Percentiles rank a stretch among this genome's conserved stretches.
phyloP scores from a whole-genome alignment of 2,113 vertebrate species.

The Platanista minor region DNA sequence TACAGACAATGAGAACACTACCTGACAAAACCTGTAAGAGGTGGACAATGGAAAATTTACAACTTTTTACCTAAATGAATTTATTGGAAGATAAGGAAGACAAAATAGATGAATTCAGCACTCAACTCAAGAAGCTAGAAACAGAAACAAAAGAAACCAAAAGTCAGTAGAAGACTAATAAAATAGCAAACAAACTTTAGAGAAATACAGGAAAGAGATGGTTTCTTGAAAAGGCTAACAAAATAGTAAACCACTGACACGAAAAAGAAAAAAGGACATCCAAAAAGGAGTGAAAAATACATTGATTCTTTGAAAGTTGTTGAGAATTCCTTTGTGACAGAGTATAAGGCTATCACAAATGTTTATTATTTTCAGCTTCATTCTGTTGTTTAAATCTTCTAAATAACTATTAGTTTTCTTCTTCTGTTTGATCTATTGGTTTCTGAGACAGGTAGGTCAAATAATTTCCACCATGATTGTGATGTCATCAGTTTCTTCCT shows the following conservation, averaged over 20 bases:
- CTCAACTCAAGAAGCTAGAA: neutral
- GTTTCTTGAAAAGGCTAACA: neutral
- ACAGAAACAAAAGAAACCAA: neutral
- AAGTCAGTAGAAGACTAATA: neutral
- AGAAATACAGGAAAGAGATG: neutral
- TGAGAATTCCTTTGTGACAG: neutral
- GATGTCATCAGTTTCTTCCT: neutral
- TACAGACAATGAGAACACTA: neutral
- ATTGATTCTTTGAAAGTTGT: neutral
- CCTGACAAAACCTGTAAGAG: neutral
- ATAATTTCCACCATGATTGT: neutral
- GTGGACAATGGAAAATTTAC: neutral
- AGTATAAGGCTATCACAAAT: neutral
- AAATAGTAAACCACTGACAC: neutral
- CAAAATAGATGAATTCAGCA: neutral
- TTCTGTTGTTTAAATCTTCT: constrained; percentile 27
- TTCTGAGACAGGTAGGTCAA: neutral
- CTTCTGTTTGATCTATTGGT: neutral
- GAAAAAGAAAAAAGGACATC: neutral
- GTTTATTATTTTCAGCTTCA: neutral
- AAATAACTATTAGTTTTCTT: neutral
- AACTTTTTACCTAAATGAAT: neutral
- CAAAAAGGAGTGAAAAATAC: neutral
- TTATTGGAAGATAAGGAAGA: constrained; percentile 3
- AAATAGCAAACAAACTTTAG: neutral